These are phyloP conservation scores for Lucinisca nassula DNA, from an alignment of 2,888 invertebrate species.

Conservation along the genomic window DNA sequence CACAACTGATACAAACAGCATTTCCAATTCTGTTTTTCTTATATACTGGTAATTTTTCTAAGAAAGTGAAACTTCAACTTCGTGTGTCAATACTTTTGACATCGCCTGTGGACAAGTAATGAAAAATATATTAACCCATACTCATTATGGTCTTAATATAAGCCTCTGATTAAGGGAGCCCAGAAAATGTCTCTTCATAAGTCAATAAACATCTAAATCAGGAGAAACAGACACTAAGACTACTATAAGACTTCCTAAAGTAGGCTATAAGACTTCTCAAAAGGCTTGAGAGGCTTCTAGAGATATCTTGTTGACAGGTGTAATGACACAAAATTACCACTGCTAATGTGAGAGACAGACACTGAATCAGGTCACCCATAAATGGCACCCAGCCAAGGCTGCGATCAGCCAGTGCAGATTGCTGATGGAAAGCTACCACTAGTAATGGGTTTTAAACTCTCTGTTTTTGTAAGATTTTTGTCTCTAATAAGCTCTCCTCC, in stretches of 20 bases:
- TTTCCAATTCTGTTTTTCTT: too few relatives aligned
- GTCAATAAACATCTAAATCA: constrained; percentile 10
- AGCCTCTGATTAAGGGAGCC: neutral
- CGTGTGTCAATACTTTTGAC: too few relatives aligned
- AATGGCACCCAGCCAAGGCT: too few relatives aligned
- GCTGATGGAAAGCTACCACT: too few relatives aligned
- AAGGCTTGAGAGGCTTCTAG: constrained; percentile 39
- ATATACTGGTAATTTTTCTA: too few relatives aligned
- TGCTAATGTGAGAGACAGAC: neutral
- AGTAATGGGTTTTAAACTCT: too few relatives aligned
- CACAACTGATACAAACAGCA: too few relatives aligned
- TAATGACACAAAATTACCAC: constrained; percentile 38
- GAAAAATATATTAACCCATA: neutral
- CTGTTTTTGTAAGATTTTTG: too few relatives aligned
- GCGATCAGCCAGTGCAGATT: too few relatives aligned
- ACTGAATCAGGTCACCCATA: too few relatives aligned
- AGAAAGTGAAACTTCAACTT: too few relatives aligned
- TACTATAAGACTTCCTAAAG: neutral
- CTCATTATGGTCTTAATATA: constrained; percentile 11
- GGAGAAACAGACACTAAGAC: neutral
- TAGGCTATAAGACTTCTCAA: constrained; percentile 13
- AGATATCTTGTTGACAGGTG: constrained; percentile 26
- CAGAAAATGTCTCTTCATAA: neutral
- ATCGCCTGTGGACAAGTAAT: neutral
- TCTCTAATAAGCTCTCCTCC: too few relatives aligned